phyloP scores from a whole-genome alignment of 2,113 vertebrate species.

The Trogon surrucura region DNA sequence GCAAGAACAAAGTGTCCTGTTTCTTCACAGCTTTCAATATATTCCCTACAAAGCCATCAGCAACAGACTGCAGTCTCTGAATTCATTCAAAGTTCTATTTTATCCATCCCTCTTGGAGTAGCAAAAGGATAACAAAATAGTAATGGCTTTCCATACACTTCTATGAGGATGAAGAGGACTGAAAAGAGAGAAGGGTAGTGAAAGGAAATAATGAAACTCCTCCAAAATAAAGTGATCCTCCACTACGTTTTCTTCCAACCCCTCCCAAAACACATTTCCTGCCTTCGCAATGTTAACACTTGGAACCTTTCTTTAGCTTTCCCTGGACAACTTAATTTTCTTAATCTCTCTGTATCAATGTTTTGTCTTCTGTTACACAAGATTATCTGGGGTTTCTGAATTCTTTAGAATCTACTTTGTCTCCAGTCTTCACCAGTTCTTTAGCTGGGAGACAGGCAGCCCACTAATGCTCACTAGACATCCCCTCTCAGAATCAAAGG shows the following conservation, averaged over 20 bases:
- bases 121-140: background rate
- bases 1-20: conserved; percentile 2
- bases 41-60: background rate
- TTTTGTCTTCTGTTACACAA: background rate
- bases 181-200: background rate
- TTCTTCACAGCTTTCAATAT: conserved; percentile 14
- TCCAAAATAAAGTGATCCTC: background rate
- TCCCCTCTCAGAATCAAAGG: background rate
- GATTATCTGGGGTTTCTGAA: background rate
- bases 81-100: background rate
- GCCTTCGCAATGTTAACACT: background rate
- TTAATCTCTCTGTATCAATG: background rate
- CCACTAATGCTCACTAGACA: background rate
- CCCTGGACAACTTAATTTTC: background rate
- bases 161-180: background rate
- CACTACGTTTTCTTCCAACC: background rate
- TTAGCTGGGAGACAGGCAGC: background rate
- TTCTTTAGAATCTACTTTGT: background rate
- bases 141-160: background rate
- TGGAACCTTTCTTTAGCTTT: background rate
- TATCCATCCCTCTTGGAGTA: background rate
- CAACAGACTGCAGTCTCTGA: background rate
- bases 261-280: background rate
- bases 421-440: background rate
- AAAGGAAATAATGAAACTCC: background rate